Percentiles rank a stretch among this genome's conserved stretches.
phyloP scores from a whole-genome alignment of 2,797 vertebrate species.

The Cirrhinus mrigala region DNA sequence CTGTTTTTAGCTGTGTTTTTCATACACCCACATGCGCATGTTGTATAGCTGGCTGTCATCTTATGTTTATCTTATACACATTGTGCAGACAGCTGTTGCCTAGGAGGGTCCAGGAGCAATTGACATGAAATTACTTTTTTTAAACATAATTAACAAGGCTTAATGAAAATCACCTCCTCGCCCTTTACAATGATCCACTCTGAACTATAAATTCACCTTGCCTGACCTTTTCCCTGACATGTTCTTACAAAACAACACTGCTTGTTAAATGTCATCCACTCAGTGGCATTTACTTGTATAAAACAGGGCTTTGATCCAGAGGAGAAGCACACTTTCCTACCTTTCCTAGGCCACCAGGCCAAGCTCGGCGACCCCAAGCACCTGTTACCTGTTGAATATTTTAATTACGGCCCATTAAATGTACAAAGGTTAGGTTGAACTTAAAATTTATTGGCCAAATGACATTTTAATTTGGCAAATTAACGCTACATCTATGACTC shows the following conservation, averaged over 20 bases:
- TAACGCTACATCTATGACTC: neutral
- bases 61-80: conserved; percentile 30
- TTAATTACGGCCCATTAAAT: conserved; percentile 48
- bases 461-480: conserved; percentile 42
- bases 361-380: conserved; percentile 15
- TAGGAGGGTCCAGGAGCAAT: conserved; percentile 27
- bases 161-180: conserved; percentile 62
- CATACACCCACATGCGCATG: conserved; percentile 29
- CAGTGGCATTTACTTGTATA: conserved; percentile 67
- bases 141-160: conserved; percentile 59
- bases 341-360: conserved; percentile 21
- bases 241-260: conserved; percentile 55
- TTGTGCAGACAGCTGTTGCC: conserved; percentile 28
- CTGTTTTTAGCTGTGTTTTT: conserved; percentile 26
- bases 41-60: conserved; percentile 24
- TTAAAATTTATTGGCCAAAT: conserved; percentile 41
- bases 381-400: conserved; percentile 43
- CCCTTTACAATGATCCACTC: conserved; percentile 53
- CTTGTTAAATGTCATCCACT: conserved; percentile 65
- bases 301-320: conserved; percentile 57
- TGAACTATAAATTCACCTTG: conserved; percentile 59
- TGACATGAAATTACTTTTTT: conserved; percentile 52
- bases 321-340: conserved; percentile 39
- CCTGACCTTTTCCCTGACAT: conserved; percentile 57
- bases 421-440: conserved; percentile 35